Percentiles rank a stretch among this genome's conserved stretches.
phyloP scores from a whole-genome alignment of 2,113 vertebrate genomes.

The Hystrix brachyura region DNA sequence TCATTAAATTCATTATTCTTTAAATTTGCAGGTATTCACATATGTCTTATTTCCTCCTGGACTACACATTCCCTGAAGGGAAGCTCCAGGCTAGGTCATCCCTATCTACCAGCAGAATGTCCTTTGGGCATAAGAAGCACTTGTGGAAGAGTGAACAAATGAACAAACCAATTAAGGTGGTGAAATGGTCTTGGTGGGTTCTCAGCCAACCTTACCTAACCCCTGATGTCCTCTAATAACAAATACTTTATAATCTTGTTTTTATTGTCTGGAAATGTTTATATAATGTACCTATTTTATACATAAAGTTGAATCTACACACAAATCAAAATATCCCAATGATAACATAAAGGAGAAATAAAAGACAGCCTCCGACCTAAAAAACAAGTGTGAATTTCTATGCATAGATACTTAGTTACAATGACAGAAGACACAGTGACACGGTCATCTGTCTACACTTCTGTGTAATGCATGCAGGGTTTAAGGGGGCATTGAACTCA shows the following conservation, averaged over 20 bases:
- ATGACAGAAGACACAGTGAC: neutral
- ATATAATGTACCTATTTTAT: neutral
- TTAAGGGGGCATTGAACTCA: neutral
- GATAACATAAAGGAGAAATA: constrained; percentile 2
- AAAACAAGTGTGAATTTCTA: neutral
- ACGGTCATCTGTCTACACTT: neutral
- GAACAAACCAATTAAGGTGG: neutral
- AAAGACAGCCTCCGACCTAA: neutral
- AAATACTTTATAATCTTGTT: neutral
- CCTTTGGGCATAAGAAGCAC: neutral
- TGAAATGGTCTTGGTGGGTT: neutral
- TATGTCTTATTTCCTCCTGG: neutral
- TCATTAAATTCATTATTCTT: neutral
- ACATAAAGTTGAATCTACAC: constrained; percentile 2
- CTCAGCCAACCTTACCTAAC: neutral
- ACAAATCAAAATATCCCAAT: constrained; percentile 24
- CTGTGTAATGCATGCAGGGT: neutral
- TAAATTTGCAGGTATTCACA: neutral
- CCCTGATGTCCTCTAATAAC: neutral
- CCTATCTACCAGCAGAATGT: neutral
- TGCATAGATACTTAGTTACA: neutral
- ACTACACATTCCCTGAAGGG: neutral
- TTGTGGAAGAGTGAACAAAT: neutral
- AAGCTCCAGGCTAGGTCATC: neutral
- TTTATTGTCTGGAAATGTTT: constrained; percentile 11